Evolutionary conservation across 1,140 invertebrate species (phyloP), one percentile per base, ranked within the genome.

Genomic region (Nasonia vitripennis): DNA sequence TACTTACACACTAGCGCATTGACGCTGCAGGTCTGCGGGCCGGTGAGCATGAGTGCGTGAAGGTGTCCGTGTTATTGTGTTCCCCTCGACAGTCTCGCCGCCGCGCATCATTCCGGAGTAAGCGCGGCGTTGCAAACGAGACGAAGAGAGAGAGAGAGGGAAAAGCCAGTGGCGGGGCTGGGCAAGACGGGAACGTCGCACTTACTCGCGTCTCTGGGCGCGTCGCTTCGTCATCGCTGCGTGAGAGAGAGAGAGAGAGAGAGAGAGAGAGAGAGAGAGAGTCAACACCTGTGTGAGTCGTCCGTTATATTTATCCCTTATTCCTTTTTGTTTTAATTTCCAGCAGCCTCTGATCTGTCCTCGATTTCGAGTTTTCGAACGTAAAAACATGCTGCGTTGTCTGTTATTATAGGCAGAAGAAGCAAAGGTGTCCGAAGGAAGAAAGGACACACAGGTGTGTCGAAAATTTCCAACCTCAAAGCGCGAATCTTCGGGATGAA

Each of bases 181-280:
- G 51, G 48, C 3, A 14, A 34, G 2, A 23, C 77, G 1, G 31
- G 78, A 17, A 45, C 41, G 41, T 45, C 70, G 34, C 6, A 37
- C 27, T 27, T 27, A 27, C 34, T 37, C 34, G 34, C 34, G 80
- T 81, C 80, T 73, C 31, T 83, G 74, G 74, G 82, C 82, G 74
- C 74, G 55, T 78, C 74, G 37, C 34, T 62, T 71, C 68, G 68
- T 81, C 80, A 45, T 70, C 62, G 74, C 23, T 45, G 6, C 41
- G 41, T 10, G 9, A 10, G 41, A 27, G 27, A 45, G 41, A 45
- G 41, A 27, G 9, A 45, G 41, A 27, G 9, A 45, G 41, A 27
- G 9, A 45, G 41, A 27, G 9, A 45, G 41, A 27, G 9, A 45
- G 41, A 27, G 9, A 45, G 41, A 27, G 27, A 45, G 41, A 45